Base-by-base conservation (phyloP, 2,888 invertebrate species). In the Thecophora atra region DNA sequence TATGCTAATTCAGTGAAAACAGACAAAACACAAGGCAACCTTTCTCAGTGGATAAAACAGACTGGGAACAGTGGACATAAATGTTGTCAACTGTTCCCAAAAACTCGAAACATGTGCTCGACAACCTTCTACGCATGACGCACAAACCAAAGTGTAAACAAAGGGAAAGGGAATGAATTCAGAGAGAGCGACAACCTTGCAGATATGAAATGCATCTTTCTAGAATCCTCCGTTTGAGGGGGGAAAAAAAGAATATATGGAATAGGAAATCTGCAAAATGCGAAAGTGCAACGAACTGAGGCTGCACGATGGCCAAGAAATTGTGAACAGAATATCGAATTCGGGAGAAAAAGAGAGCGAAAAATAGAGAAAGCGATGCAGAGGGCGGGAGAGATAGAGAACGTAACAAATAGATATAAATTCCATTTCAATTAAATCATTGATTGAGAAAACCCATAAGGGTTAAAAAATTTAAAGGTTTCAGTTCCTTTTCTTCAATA, bases 81-180 rank as follows among this genome's bases (percentile, higher is more conserved):
- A 5, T 26, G 28, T 8, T 30, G 3, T n/a, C 3, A 52, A 30
- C 67, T 51, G 54, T 37, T 30, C 52, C 44, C 1, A 51, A 37
- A 6, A 6, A n/a, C 17, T 47, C 6, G 8, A 69, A 70, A 62
- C 71, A 72, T 51, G 66, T 74, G 76, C 74, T 58, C 28, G 4
- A 60, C 26, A 13, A 44, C 8, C 58, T 58, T 44, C 56, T 58
- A 44, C 68, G 68, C 68, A 68, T 56, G 58, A 58, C 44, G 26
- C 17, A 13, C 13, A 54, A n/a, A 58, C 5, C 3, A 17, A 11
- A 58, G n/a, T 58, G 58, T 68, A 58, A 44, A 58, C 37, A 68
- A 68, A 68, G 21, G 11, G 13, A 26, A 24, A 13, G n/a, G n/a
- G n/a, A n/a, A n/a, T n/a, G n/a, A n/a, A n/a, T n/a, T n/a, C n/a